Evolutionary conservation across 2,113 vertebrate species (phyloP).

Genomic region (Chlamydotis undulata): DNA sequence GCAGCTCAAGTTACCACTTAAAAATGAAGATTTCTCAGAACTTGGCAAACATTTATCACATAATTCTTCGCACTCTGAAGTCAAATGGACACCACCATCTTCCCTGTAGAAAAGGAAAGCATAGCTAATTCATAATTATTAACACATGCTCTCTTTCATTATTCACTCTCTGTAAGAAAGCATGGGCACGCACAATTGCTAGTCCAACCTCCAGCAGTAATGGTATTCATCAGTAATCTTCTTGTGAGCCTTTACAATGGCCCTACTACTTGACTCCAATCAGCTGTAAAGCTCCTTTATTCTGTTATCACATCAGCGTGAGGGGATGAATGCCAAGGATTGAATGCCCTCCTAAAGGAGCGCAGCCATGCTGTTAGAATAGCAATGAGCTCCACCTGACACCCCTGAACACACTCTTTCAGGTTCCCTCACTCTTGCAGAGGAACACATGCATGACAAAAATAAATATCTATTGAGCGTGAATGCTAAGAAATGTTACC

Average conservation of each 20-base stretch:
- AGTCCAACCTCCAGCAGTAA: constrained; percentile 48
- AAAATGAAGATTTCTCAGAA: neutral
- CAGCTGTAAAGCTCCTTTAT: constrained; percentile 72
- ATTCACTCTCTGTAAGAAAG: constrained; percentile 26
- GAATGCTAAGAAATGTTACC: neutral
- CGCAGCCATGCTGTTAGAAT: constrained; percentile 4
- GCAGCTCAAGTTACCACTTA: neutral
- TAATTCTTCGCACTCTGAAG: neutral
- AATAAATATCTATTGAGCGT: constrained; percentile 30
- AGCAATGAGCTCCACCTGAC: constrained; percentile 60
- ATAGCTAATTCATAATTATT: constrained; percentile 17
- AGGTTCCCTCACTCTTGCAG: neutral
- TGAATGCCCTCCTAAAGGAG: constrained; percentile 63
- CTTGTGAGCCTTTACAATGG: constrained; percentile 54
- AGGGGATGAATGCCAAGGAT: constrained; percentile 67
- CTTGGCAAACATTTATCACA: neutral
- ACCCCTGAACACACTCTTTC: neutral
- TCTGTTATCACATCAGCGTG: constrained; percentile 69
- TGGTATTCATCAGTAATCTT: constrained; percentile 57
- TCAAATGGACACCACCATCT: neutral
- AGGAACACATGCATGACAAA: constrained; percentile 38
- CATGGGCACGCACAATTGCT: constrained; percentile 3
- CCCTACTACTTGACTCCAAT: constrained; percentile 72
- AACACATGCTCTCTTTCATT: neutral
- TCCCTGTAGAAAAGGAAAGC: neutral